phyloP scores from a whole-genome alignment of 2,797 vertebrate species.

The Chloroceryle amazona region DNA sequence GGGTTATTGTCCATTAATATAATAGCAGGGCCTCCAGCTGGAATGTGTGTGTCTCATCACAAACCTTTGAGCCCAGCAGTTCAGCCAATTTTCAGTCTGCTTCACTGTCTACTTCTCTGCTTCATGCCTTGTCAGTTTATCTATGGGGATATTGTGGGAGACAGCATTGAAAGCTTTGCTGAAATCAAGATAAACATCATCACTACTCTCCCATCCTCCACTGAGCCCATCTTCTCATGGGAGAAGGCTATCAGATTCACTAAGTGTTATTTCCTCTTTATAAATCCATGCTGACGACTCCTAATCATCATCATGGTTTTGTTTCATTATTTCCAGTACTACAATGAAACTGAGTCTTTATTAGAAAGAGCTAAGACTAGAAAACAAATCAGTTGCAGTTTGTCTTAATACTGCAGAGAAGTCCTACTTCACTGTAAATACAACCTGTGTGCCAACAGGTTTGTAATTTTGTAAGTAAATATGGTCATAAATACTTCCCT shows the following conservation, averaged over 20 bases:
- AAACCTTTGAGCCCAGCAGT: neutral
- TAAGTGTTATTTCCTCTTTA: neutral
- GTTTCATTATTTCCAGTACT: neutral
- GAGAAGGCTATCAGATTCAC: neutral
- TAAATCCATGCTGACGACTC: neutral
- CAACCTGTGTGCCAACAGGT: neutral
- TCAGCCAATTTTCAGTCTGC: neutral
- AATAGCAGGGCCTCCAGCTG: neutral
- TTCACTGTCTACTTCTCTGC: neutral
- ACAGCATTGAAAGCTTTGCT: neutral
- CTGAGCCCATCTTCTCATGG: rapidly evolving
- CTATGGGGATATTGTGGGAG: neutral
- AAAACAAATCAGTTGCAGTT: neutral
- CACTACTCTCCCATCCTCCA: neutral
- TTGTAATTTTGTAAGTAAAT: neutral
- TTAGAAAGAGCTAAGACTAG: neutral
- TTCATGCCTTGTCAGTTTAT: neutral
- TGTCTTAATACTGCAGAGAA: neutral
- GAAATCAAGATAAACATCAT: no score
- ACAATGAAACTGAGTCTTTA: neutral
- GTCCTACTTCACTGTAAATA: neutral
- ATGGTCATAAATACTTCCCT: neutral
- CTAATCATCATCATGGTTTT: rapidly evolving
- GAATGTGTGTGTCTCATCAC: neutral
- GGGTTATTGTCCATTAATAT: neutral